These are phyloP conservation scores for Zalophus californianus DNA, from an alignment of 2,797 vertebrate genomes.

Conservation along the genomic window DNA sequence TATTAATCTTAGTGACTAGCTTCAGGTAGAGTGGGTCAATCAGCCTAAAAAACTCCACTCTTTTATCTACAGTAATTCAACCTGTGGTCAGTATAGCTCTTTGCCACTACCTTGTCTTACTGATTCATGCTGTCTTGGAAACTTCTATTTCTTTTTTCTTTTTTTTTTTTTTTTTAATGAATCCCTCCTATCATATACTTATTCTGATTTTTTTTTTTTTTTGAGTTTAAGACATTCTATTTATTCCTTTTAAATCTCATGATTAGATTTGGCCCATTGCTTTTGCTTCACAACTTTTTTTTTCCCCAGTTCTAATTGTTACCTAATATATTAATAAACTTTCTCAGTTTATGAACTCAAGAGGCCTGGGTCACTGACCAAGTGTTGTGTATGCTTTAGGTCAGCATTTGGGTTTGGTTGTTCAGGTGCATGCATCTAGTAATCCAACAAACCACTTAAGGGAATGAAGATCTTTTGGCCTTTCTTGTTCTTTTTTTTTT, in stretches of 20 bases:
- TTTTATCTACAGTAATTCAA: background rate
- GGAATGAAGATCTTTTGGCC: background rate
- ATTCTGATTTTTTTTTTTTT: slow-evolving; percentile 11
- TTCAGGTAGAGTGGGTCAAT: background rate
- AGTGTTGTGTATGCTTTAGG: background rate
- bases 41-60: background rate
- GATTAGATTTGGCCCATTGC: slow-evolving; percentile 6
- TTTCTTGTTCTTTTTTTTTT: background rate
- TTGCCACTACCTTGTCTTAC: background rate
- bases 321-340: background rate
- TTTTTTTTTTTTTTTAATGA: background rate
- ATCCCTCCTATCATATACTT: background rate
- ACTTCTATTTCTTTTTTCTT: background rate
- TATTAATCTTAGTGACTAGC: background rate
- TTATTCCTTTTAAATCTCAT: slow-evolving; percentile 38
- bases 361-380: background rate
- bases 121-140: background rate
- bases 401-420: background rate
- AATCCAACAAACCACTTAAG: background rate
- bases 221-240: background rate
- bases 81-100: background rate
- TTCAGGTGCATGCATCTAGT: background rate
- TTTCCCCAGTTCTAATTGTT: background rate
- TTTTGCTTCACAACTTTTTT: background rate
- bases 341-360: slow-evolving; percentile 22